Evolutionary conservation across 1,140 invertebrate genomes (phyloP).

Genomic region (Caenorhabditis remanei): DNA sequence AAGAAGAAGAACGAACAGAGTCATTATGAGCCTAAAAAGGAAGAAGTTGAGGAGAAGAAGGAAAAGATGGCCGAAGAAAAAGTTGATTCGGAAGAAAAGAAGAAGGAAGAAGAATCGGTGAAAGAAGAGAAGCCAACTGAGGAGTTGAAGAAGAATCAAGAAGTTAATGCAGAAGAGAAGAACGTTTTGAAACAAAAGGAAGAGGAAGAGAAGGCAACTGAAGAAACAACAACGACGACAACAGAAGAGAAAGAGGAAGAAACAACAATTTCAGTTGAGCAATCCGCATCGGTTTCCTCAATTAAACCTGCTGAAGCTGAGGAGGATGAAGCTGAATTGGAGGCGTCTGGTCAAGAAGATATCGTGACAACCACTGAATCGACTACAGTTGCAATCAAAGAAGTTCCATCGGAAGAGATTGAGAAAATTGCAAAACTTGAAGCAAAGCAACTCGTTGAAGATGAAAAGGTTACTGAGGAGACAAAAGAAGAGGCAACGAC

Average conservation of each 20-base stretch:
- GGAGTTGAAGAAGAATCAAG: too few species aligned
- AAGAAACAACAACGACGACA: background rate
- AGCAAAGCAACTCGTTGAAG: background rate
- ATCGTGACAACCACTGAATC: background rate
- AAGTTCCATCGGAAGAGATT: slow-evolving; percentile 29
- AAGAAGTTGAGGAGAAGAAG: background rate
- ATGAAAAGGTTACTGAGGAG: slow-evolving; percentile 6
- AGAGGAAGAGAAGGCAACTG: background rate
- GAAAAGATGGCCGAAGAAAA: background rate
- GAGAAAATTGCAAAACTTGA: slow-evolving; percentile 29
- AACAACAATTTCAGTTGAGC: background rate
- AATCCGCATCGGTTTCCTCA: background rate
- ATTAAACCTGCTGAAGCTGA: slow-evolving; percentile 20
- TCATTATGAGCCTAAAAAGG: background rate
- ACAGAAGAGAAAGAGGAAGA: background rate
- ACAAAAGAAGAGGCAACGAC: background rate
- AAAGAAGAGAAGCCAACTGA: too few species aligned
- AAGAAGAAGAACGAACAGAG: background rate
- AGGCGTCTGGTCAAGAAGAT: slow-evolving; percentile 30
- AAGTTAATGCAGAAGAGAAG: too few species aligned
- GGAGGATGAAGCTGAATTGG: slow-evolving; percentile 30
- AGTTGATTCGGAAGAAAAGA: background rate
- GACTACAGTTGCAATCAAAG: background rate
- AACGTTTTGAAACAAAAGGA: too few species aligned
- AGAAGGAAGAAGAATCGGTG: background rate